Evolutionary conservation across 1,140 invertebrate species (phyloP), one percentile per base, ranked within the genome.

Genomic region (Sycophaga agraensis): DNA sequence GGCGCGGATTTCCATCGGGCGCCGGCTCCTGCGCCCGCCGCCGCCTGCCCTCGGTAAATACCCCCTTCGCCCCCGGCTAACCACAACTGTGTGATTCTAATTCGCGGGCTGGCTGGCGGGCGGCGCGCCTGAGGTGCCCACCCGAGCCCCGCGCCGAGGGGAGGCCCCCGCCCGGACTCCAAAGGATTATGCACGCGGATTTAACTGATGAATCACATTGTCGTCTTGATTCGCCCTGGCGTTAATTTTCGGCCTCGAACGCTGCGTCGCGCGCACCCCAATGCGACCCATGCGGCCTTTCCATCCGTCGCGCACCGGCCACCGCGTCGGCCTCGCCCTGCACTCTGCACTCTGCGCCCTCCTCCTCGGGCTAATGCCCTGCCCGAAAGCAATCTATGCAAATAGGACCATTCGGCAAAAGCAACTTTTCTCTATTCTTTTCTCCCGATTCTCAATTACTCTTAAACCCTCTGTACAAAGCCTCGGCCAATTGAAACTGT

Each of bases 121-220:
- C 62, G 60, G 57, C 26, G 21, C 12, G 24, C 7, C 55, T 46
- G 14, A 16, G 28, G 34, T 9, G 59, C 35, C 28, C 28, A 31
- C 28, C 28, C 67, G 66, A 50, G 60, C 42, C 8, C 6, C 35
- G 49, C 49, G 28, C 39, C 48, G 66, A 62, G 65, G 65, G 28
- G 68, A 63, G 66, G 24, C 24, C 39, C 8, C 26, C 46, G 35
- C 71, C 68, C 68, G 69, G n/a, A n/a, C 72, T 79, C 74, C 77
- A 80, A 79, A 79, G 79, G 78, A 80, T 80, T 80, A 81, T 79
- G 75, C 72, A 80, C 79, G 79, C 78, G 77, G 79, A 81, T 81
- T 81, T 79, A 81, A 80, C 78, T 81, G 78, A 81, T 81, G 78
- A 81, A 80, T 81, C 79, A 81, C 78, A 80, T 81, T 81, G 79